phyloP scores from a whole-genome alignment of 2,888 invertebrate genomes.

The Baronia brevicornis region DNA sequence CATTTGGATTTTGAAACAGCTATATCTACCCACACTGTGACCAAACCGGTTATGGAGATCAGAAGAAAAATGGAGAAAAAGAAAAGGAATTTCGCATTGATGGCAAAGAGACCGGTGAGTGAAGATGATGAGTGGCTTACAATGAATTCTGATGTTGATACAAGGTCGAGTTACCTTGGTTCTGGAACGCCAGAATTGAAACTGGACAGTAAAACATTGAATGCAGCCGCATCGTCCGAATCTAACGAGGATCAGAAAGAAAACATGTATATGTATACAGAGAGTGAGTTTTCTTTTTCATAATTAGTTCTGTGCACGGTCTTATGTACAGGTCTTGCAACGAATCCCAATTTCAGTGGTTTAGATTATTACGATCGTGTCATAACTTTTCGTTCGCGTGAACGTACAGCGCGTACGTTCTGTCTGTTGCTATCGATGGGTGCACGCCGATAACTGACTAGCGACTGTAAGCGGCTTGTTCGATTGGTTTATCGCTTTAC shows the following conservation, averaged over 20 bases:
- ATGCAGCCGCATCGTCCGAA: conserved; percentile 34
- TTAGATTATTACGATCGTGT: too few relatives aligned
- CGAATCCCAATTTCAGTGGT: not conserved
- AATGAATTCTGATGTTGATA: conserved; percentile 51
- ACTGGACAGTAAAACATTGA: conserved; percentile 28
- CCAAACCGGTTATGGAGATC: conserved; percentile 35
- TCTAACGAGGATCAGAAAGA: conserved; percentile 50
- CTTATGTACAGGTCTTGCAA: too few relatives aligned
- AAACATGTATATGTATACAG: conserved; percentile 45
- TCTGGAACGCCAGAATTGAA: conserved; percentile 60
- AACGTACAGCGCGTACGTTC: too few relatives aligned
- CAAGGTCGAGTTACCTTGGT: conserved; percentile 56
- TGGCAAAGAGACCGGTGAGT: conserved; percentile 34
- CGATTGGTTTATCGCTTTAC: too few relatives aligned
- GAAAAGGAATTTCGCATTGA: conserved; percentile 32
- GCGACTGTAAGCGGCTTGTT: too few relatives aligned
- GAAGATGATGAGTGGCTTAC: conserved; percentile 60
- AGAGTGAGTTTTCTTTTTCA: conserved; percentile 44
- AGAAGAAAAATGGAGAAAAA: conserved; percentile 33
- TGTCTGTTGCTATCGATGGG: too few relatives aligned
- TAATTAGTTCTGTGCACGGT: not conserved
- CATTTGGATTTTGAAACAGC: conserved; percentile 52
- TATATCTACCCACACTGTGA: conserved; percentile 59
- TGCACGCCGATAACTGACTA: too few relatives aligned
- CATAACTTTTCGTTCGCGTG: too few relatives aligned